Base-by-base conservation (phyloP, 92 coral and sea anemone genomes). In the Chrysogorgia sp. region DNA sequence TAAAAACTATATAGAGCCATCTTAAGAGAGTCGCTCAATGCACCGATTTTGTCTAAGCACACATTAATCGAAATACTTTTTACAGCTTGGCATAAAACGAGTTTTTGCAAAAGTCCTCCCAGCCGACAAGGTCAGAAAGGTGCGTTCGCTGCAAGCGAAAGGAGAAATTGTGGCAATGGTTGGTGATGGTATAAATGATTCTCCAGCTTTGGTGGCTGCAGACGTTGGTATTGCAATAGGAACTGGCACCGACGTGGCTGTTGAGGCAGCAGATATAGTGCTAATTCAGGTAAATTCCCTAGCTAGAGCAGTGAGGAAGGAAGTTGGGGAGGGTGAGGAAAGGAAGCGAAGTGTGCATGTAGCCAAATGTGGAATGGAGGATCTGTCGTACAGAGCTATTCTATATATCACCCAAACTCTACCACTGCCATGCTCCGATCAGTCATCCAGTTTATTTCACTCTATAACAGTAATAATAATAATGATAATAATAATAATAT, bases 161-260 rank as follows among this genome's bases (percentile, higher is more conserved):
- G 97, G 96, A 0, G 88, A 87, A 24, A 78, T 68, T 14, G 92
- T 90, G 6, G 98, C 98, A 47, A 94, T 94, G 98, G 98, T 94
- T 41, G 98, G 98, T 29, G 98, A 94, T 34, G 98, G 98, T 8
- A 92, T 94, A 77, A 94, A 94, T 58, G 98, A 94, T 66, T 94
- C 98, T 8, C 98, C 98, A 0, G 98, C 99, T 0, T 86, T 94
- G 13, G 98, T 96, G 19, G 97, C 92, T 82, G 91, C 98, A 5
- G 93, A 94, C 69, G 97, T 94, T 14, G 98, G 98, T 7, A 90
- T 94, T 30, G 98, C 98, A 24, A 91, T 94, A 47, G 98, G 98
- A 13, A 94, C 98, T 0, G 98, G 98, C 29, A 94, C 98, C 34
- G 98, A 94, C 65, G 98, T 94, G 24, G 98, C 98, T 40, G 98